Evolutionary conservation across 1,140 invertebrate genomes (phyloP).

Genomic region (Frieseomelitta varia): DNA sequence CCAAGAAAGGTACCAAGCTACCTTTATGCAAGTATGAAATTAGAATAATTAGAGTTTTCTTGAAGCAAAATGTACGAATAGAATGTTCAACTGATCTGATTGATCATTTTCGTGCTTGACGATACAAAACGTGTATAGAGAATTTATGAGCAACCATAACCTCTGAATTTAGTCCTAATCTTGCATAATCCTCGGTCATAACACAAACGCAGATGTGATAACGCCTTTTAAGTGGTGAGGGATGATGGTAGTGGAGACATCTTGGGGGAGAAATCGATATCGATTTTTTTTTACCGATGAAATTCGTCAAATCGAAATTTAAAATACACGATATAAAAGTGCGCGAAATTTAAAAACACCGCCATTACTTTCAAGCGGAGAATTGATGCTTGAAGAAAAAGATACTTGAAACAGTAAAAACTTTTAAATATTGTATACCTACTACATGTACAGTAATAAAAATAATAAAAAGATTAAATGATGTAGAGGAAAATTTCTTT

Average conservation of each 20-base stretch:
- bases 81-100: no score
- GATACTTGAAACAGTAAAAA: not conserved
- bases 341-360: not conserved
- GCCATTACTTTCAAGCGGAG: not conserved
- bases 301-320: not conserved
- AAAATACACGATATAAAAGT: not conserved
- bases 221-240: no score
- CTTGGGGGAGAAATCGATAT: constrained; percentile 5
- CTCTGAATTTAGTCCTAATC: not conserved
- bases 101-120: not conserved
- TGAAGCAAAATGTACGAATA: not conserved
- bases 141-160: not conserved
- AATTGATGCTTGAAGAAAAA: not conserved
- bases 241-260: not conserved
- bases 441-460: not conserved
- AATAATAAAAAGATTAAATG: no score
- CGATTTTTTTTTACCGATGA: not conserved
- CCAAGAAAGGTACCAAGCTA: accelerated
- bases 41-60: not conserved
- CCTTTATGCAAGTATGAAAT: not conserved
- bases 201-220: no score
- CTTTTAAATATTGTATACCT: not conserved
- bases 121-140: not conserved
- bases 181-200: not conserved
- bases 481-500: not conserved